Evolutionary conservation across 2,113 vertebrate genomes (phyloP).

Genomic region (Corynorhinus townsendii): DNA sequence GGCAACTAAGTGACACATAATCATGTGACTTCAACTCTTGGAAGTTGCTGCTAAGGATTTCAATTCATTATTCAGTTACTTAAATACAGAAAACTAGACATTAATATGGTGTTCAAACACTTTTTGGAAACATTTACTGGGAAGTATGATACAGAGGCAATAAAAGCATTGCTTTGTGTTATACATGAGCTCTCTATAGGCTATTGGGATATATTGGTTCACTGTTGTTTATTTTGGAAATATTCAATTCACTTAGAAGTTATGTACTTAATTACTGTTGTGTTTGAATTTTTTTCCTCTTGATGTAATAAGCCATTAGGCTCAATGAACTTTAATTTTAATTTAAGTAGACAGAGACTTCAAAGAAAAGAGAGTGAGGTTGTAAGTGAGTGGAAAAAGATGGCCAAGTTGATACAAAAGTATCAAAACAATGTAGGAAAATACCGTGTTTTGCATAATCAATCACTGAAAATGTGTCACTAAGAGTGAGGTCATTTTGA

Average conservation of each 20-base stretch:
- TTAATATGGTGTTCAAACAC: not conserved
- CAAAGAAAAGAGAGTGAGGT: slow-evolving; percentile 62
- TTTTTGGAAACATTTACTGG: not conserved
- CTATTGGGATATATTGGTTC: slow-evolving; percentile 34
- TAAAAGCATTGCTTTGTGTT: not conserved
- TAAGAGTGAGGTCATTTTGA: slow-evolving; percentile 9
- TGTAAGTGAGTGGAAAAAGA: slow-evolving; percentile 41
- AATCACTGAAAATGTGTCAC: slow-evolving; percentile 50
- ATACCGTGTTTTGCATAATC: slow-evolving; percentile 51
- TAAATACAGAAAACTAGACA: not conserved
- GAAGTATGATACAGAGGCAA: not conserved
- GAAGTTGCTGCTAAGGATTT: not conserved
- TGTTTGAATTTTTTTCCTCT: slow-evolving; percentile 51
- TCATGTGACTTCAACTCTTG: not conserved
- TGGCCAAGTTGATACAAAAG: slow-evolving; percentile 52
- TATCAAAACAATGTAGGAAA: slow-evolving; percentile 54
- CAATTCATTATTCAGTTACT: not conserved
- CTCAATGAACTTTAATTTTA: slow-evolving; percentile 62
- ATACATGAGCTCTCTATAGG: slow-evolving; percentile 8
- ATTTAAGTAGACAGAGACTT: slow-evolving; percentile 64
- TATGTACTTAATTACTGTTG: slow-evolving; percentile 56
- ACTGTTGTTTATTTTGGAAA: slow-evolving; percentile 56
- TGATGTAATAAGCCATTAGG: slow-evolving; percentile 54
- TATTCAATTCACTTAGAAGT: slow-evolving; percentile 50
- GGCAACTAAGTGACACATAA: not conserved